Percentiles rank a stretch among this genome's conserved stretches.
Evolutionary conservation across 2,113 vertebrate species (phyloP).

Genomic region (Hipposideros armiger): DNA sequence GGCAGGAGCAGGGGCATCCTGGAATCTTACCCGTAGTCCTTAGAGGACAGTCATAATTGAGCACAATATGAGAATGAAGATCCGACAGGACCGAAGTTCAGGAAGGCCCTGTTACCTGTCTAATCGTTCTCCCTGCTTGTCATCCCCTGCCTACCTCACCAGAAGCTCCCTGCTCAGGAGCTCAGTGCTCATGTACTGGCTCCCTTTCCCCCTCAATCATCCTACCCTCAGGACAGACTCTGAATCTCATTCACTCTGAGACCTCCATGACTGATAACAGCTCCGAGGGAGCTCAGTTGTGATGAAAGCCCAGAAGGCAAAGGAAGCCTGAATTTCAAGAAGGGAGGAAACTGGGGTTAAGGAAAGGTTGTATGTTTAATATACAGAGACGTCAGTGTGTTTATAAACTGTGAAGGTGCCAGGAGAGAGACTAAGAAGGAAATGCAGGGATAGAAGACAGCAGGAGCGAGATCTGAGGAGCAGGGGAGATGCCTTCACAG

Average conservation of each 20-base stretch:
- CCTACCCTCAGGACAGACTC: not conserved
- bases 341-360: not conserved
- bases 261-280: not conserved
- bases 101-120: not conserved
- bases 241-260: not conserved
- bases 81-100: not conserved
- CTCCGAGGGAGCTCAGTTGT: not conserved
- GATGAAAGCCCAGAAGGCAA: not conserved
- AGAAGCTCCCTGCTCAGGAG: not conserved
- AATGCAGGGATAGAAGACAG: not conserved
- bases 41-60: not conserved
- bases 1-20: not conserved
- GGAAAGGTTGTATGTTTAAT: not conserved
- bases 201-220: not conserved
- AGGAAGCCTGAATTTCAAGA: constrained; percentile 32
- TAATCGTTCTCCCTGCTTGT: not conserved
- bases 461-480: not conserved
- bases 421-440: not conserved
- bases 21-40: not conserved
- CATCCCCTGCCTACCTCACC: not conserved
- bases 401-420: not conserved
- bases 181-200: no score
- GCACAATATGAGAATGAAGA: not conserved
- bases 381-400: not conserved
- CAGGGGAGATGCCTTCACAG: not conserved